These are phyloP conservation scores for Hirundichthys speculiger DNA, from an alignment of 2,113 vertebrate genomes.

Conservation along the genomic window DNA sequence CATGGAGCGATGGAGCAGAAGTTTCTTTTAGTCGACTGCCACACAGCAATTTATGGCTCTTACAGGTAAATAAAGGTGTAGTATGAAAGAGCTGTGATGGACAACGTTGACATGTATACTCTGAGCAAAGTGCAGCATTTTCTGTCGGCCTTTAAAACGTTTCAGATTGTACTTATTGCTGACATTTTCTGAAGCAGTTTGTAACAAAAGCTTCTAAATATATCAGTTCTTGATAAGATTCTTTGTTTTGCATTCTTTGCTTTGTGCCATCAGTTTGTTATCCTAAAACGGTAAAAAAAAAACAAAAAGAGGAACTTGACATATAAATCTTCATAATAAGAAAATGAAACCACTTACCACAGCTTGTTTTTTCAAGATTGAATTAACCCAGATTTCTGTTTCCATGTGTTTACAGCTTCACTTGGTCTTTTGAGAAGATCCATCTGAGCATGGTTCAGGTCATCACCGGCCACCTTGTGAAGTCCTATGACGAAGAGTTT, in stretches of 20 bases:
- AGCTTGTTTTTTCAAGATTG: too few species aligned
- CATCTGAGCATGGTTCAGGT: slow-evolving; percentile 96
- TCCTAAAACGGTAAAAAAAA: too few species aligned
- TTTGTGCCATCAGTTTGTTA: not conserved
- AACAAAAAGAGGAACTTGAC: too few species aligned
- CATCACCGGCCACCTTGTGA: slow-evolving; percentile 92
- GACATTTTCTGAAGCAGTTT: too few species aligned
- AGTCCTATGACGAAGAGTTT: slow-evolving; percentile 96
- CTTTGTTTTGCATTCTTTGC: not conserved
- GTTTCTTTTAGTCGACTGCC: slow-evolving; percentile 93
- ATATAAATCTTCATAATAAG: too few species aligned
- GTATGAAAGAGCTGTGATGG: not conserved
- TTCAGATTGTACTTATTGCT: too few species aligned
- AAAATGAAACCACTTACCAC: too few species aligned
- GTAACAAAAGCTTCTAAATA: too few species aligned
- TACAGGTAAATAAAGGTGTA: slow-evolving; percentile 87
- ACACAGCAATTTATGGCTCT: slow-evolving; percentile 92
- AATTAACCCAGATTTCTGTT: not conserved
- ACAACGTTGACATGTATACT: slow-evolving; percentile 9
- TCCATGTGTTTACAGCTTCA: slow-evolving; percentile 82
- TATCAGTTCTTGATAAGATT: too few species aligned
- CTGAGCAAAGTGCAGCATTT: slow-evolving; percentile 1
- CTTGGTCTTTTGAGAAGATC: slow-evolving; percentile 97
- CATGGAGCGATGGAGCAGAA: slow-evolving; percentile 92
- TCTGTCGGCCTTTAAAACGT: too few species aligned